Percentiles rank a stretch among this genome's conserved stretches.
Conservation (phyloP, 2,113 vertebrate genomes). For the Apodemus sylvaticus region DNA sequence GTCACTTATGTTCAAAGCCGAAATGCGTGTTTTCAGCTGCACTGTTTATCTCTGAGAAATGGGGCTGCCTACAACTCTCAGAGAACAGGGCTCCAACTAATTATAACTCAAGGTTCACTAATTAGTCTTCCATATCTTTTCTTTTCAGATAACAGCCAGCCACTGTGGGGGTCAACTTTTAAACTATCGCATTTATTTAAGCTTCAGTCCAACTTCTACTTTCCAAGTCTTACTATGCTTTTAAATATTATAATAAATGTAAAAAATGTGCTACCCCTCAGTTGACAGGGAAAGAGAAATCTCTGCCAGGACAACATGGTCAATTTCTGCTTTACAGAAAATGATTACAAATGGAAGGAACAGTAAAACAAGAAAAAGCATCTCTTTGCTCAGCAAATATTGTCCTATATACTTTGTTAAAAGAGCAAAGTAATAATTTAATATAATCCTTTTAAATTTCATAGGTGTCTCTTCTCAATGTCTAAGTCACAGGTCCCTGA, state of each 20-base stretch:
- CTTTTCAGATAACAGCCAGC: constrained; percentile 49
- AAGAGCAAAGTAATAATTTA: neutral
- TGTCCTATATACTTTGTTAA: neutral
- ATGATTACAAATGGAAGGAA: neutral
- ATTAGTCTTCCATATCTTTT: constrained; percentile 63
- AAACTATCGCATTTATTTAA: constrained; percentile 28
- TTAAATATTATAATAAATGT: constrained; percentile 26
- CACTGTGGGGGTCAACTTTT: neutral
- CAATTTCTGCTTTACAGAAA: constrained; percentile 14
- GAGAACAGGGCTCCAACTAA: constrained; percentile 55
- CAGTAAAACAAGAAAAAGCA: neutral
- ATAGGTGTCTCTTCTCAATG: neutral
- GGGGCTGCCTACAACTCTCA: constrained; percentile 13
- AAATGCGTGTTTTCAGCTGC: constrained; percentile 55
- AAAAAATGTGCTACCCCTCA: neutral
- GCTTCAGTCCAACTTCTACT: neutral
- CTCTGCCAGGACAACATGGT: neutral
- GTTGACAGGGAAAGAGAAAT: neutral
- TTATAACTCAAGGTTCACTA: constrained; percentile 60
- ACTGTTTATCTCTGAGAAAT: constrained; percentile 54
- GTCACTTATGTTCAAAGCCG: constrained; percentile 39
- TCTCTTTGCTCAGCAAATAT: neutral
- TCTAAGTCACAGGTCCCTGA: neutral
- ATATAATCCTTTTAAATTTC: neutral
- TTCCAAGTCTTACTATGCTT: constrained; percentile 3